These are phyloP conservation scores for Athalia rosae DNA, from an alignment of 2,888 invertebrate species.

Conservation along the genomic window DNA sequence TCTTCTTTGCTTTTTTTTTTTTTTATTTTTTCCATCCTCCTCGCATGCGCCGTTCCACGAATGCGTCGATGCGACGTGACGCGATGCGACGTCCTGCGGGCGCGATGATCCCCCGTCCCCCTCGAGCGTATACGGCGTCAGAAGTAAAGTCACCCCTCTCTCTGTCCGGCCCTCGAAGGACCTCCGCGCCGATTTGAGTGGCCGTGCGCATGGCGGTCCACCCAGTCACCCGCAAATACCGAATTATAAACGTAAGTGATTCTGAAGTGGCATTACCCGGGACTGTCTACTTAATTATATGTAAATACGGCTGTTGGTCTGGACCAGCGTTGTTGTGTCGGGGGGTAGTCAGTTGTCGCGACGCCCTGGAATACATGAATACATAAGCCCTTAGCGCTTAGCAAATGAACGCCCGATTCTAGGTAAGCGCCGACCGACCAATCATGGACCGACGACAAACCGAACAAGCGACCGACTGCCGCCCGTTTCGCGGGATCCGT, in stretches of 20 bases:
- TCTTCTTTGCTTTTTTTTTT: neutral
- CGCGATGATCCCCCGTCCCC: neutral
- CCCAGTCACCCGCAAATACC: slow-evolving; percentile 24
- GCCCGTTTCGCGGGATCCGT: neutral
- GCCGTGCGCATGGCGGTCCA: neutral
- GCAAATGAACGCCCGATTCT: slow-evolving; percentile 18
- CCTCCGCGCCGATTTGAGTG: slow-evolving; percentile 9
- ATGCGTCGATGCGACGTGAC: too few species aligned
- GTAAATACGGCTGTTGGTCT: slow-evolving; percentile 47
- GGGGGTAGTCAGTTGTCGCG: slow-evolving; percentile 45
- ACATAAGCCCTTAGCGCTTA: slow-evolving; percentile 43
- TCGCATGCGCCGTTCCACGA: neutral
- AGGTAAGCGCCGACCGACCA: neutral
- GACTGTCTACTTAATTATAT: slow-evolving; percentile 45
- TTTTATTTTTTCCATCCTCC: neutral
- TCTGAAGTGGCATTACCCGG: slow-evolving; percentile 30
- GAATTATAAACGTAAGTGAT: slow-evolving; percentile 43
- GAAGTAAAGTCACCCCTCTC: neutral
- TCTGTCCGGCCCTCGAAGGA: neutral
- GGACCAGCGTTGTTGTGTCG: slow-evolving; percentile 39
- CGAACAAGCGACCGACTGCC: neutral
- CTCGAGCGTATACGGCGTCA: neutral
- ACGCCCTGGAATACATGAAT: slow-evolving; percentile 47
- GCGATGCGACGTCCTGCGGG: too few species aligned
- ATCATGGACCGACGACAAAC: too few species aligned